These are phyloP conservation scores for Triplophysa dalaica DNA, from an alignment of 2,113 vertebrate genomes.

Conservation along the genomic window DNA sequence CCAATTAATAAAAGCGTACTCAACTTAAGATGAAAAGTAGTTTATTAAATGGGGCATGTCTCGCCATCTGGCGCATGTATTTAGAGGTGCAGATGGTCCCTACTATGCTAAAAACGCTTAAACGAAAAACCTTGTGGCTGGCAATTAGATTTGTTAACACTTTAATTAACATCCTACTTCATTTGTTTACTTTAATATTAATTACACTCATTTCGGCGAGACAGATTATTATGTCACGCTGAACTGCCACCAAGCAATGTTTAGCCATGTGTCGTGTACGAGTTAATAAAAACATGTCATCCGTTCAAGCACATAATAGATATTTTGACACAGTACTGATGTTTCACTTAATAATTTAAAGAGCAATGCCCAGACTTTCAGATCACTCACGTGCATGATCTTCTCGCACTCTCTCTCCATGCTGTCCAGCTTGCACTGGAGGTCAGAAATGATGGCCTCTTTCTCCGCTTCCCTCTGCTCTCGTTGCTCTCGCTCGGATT, in stretches of 20 bases:
- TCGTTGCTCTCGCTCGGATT: constrained; percentile 48
- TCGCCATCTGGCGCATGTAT: constrained; percentile 23
- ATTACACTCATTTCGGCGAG: constrained; percentile 14
- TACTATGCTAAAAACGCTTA: constrained; percentile 14
- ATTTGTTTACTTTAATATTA: constrained; percentile 21
- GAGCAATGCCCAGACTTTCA: not conserved
- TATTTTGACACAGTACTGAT: not conserved
- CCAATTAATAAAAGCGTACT: constrained; percentile 1
- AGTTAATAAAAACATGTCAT: constrained; percentile 1
- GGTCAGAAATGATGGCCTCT: constrained; percentile 65
- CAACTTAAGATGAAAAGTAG: constrained; percentile 18
- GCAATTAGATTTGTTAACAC: constrained; percentile 36
- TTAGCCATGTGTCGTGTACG: not conserved
- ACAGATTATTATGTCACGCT: constrained; percentile 29
- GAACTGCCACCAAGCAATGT: constrained; percentile 20
- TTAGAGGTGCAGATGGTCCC: constrained; percentile 37
- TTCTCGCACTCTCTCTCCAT: constrained; percentile 75
- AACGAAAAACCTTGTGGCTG: constrained; percentile 37
- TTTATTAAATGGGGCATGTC: constrained; percentile 22
- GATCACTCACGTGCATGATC: constrained; percentile 70
- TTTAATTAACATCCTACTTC: constrained; percentile 21
- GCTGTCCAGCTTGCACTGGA: constrained; percentile 66
- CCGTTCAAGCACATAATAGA: constrained; percentile 5
- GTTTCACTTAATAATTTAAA: not conserved
- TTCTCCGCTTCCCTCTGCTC: constrained; percentile 61